A percentile compares a stretch with the other conserved stretches of the same genome.
phyloP scores from a whole-genome alignment of 2,113 vertebrate species.

The Stomatorhinus ivindoensis region DNA sequence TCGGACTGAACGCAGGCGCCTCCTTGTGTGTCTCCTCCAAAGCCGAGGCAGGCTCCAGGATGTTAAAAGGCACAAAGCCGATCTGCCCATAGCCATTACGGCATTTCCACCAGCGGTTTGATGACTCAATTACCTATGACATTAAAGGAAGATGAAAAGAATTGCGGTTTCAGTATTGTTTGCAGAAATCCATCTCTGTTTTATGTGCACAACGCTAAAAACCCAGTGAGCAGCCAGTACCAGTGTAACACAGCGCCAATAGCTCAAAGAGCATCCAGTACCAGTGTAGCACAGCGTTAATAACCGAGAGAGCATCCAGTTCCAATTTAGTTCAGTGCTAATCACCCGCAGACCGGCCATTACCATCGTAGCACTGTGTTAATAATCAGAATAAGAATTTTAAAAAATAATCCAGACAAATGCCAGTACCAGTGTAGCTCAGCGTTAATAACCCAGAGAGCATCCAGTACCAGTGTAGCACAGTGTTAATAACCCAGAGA shows the following conservation, averaged over 20 bases:
- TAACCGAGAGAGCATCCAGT: no score
- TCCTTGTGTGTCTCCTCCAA: slow-evolving; percentile 28
- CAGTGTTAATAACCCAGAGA: no score
- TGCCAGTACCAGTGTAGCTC: neutral
- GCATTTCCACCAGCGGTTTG: slow-evolving; percentile 70
- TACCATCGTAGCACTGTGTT: neutral
- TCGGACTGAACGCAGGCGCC: slow-evolving; percentile 27
- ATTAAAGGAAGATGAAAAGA: neutral
- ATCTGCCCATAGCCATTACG: slow-evolving; percentile 59
- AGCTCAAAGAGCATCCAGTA: neutral
- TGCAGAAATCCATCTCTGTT: neutral
- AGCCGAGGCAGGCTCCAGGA: slow-evolving; percentile 58
- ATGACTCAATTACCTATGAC: slow-evolving; percentile 58
- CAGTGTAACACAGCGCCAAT: neutral
- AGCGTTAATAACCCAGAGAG: neutral
- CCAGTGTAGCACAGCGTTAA: neutral
- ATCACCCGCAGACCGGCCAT: neutral
- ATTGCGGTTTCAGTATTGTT: neutral
- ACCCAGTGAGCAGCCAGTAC: neutral
- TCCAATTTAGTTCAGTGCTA: neutral
- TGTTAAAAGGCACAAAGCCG: slow-evolving; percentile 64
- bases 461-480: neutral
- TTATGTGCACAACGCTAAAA: neutral
- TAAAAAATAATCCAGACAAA: neutral
- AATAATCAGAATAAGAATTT: neutral